phyloP scores from a whole-genome alignment of 2,113 vertebrate species.

The Plectropomus leopardus region DNA sequence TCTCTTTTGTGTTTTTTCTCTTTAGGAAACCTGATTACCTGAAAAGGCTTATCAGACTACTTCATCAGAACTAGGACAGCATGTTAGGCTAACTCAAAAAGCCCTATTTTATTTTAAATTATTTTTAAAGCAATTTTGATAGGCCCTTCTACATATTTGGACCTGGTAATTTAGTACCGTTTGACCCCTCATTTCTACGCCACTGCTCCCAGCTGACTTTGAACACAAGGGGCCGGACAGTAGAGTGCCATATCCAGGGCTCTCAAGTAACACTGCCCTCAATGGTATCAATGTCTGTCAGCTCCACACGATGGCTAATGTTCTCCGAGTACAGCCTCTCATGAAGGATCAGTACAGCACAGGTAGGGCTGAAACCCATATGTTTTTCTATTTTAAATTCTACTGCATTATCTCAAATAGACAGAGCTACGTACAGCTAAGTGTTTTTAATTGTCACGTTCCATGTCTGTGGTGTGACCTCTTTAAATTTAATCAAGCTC shows the following conservation, averaged over 20 bases:
- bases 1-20: no score
- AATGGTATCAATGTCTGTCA: slow-evolving; percentile 41
- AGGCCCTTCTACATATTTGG: no score
- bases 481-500: background rate
- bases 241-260: slow-evolving; percentile 22
- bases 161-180: no score
- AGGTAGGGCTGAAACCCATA: slow-evolving; percentile 41
- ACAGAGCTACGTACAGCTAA: accelerated
- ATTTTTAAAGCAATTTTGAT: no score
- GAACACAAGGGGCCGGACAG: background rate
- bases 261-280: slow-evolving; percentile 61
- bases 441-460: background rate
- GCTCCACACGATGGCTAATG: slow-evolving; percentile 46
- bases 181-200: background rate
- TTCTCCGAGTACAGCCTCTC: slow-evolving; percentile 39
- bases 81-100: no score
- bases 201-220: background rate
- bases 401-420: background rate
- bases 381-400: background rate
- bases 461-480: no score
- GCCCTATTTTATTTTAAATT: no score
- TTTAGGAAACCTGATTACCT: no score
- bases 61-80: no score
- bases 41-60: no score
- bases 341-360: slow-evolving; percentile 43